Evolutionary conservation across 2,797 vertebrate genomes (phyloP).

Genomic region (Acanthurus leucopareius): DNA sequence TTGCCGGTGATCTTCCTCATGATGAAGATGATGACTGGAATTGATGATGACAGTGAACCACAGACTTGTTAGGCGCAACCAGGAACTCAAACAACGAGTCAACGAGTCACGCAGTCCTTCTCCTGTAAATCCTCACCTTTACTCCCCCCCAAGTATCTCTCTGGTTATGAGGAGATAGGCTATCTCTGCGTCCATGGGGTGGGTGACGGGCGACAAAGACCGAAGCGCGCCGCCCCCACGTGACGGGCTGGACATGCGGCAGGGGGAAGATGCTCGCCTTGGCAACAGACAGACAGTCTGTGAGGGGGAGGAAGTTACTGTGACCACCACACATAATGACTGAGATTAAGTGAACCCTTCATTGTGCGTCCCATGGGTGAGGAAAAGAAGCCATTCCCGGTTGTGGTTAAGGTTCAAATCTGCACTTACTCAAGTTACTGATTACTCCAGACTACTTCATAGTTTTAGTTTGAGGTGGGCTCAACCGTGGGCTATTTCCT

Average conservation of each 20-base stretch:
- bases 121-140: background rate
- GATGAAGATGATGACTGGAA: constrained; percentile 23
- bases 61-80: background rate
- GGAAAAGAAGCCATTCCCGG: no score
- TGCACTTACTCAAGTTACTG: no score
- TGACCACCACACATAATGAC: no score
- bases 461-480: no score
- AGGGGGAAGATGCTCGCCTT: constrained; percentile 9
- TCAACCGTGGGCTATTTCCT: no score
- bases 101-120: background rate
- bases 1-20: constrained; percentile 57
- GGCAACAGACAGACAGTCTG: constrained; percentile 21
- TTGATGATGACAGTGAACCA: background rate
- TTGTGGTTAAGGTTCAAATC: no score
- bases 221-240: constrained; percentile 37
- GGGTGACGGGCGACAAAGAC: background rate
- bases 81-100: background rate
- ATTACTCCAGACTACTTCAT: no score
- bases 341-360: no score
- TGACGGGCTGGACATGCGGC: background rate
- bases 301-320: background rate
- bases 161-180: background rate
- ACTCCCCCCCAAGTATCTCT: constrained; percentile 5
- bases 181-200: background rate
- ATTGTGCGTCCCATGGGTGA: no score